Conservation (phyloP, 2,888 invertebrate species). For the Calliopum simillimum region DNA sequence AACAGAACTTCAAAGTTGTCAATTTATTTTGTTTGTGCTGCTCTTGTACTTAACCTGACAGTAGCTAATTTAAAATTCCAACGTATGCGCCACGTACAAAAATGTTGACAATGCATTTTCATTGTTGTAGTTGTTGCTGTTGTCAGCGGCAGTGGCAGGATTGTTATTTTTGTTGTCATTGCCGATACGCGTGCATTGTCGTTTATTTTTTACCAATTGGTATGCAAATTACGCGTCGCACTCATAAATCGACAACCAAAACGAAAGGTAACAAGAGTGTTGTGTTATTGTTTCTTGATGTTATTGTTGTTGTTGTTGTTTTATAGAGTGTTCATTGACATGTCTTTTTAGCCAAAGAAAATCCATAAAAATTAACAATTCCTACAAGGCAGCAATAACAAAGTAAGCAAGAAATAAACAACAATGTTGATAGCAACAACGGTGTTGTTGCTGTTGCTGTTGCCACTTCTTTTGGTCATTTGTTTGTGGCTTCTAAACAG, state of each 20-base stretch:
- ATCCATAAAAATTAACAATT: not conserved
- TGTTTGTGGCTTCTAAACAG: constrained; percentile 27
- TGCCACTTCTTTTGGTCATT: constrained; percentile 34
- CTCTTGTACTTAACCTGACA: constrained; percentile 3
- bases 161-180: constrained; percentile 22
- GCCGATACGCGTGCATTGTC: not conserved
- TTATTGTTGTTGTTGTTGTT: not conserved
- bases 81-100: not conserved
- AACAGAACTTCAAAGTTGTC: not conserved
- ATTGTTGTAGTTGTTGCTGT: not conserved
- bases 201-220: constrained; percentile 30
- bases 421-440: constrained; percentile 11
- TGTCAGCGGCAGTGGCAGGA: not conserved
- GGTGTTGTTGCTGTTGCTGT: not conserved
- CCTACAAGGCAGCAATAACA: not conserved
- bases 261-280: not conserved
- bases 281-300: not conserved
- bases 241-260: constrained; percentile 38
- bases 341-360: constrained; percentile 13
- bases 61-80: constrained; percentile 21
- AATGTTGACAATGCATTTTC: constrained; percentile 23
- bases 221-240: constrained; percentile 42
- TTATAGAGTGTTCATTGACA: constrained; percentile 19
- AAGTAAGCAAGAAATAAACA: constrained; percentile 12
- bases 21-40: not conserved